Base-by-base conservation (phyloP, 2,113 vertebrate genomes). In the Mirounga angustirostris region DNA sequence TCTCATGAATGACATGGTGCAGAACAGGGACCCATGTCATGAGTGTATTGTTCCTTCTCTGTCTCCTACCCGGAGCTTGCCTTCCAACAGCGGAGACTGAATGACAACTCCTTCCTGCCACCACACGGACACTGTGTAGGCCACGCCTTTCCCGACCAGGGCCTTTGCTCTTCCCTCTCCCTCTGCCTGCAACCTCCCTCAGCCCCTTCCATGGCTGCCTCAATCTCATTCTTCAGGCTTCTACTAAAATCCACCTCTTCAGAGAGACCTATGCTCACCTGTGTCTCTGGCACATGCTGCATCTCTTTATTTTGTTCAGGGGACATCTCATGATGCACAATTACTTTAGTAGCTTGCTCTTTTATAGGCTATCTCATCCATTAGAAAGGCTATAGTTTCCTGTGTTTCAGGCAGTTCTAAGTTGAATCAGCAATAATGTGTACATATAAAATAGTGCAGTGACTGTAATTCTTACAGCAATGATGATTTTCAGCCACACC, bases 381-480 rank as follows among this genome's bases (percentile, higher is more conserved):
- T 19, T 18, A 36, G 52, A 84, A 16, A 24, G 59, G 71, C 43
- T 69, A 61, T 69, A 21, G 24, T n/a, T 95, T 58, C 18, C 33
- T 82, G 16, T 65, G 21, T 30, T 91, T 94, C 43, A 52, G 36
- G 52, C 18, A 85, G 33, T 59, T 91, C 54, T 33, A 81, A 93
- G 63, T 65, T 91, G 65, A 95, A 52, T 92, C 74, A 94, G 83
- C 67, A 95, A 92, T 46, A 95, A 84, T 26, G 5, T 56, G 3
- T 8, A 61, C 9, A 43, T 36, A 74, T 79, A 85, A 93, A 94
- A 59, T 67, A 83, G 1, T 26, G 19, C 52, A 89, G 14, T 36
- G 58, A 69, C 36, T 40, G 3, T 69, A 80, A 86, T 91, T 85
- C 81, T 91, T 30, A 21, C 0, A 73, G 54, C 52, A 84, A 81